Base-by-base conservation (phyloP, 2,113 vertebrate genomes). In the Mesitornis unicolor region DNA sequence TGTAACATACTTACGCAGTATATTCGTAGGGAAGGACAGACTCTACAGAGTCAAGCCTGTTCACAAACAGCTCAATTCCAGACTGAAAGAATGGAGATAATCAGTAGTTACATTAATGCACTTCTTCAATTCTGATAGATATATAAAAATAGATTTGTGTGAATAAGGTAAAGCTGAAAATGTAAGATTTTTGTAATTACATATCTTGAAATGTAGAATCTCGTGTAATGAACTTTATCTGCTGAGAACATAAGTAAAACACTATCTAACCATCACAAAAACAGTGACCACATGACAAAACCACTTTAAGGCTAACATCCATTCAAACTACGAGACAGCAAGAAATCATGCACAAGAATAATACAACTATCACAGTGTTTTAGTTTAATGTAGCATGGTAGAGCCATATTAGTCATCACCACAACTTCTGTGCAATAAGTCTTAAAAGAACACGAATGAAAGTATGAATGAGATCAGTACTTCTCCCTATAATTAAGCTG, bases 1-100 rank as follows among this genome's bases (percentile, higher is more conserved):
- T 25, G 11, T 18, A 60, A 95, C 26, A 84, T 96, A 99, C 99
- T 99, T 98, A 99, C 99, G 98, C 98, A 38, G 99, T 99, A 92
- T 99, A 99, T 94, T 99, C 99, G 3, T 99, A 99, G 64, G 99
- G 99, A 89, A 99, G 98, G 79, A 99, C 99, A n/a, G 99, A 99
- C 95, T 99, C 99, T 69, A 99, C 99, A 0, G 99, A 99, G 97
- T 99, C 99, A 95, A 99, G 97, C n/a, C 99, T 98, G 95, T 99
- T 99, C 86, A 99, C 99, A 95, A 99, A 99, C 35, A 99, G 97
- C 95, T 99, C 98, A 69, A 99, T 99, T 25, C 78, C 80, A 87
- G 97, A 98, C 99, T 99, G 97, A 61, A 98, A 97, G 67, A 89
- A 50, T 77, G n/a, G 73, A 98, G 65, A 95, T 16, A 96, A 91